Conservation (phyloP, 2,888 invertebrate species). For the Tachina fera region DNA sequence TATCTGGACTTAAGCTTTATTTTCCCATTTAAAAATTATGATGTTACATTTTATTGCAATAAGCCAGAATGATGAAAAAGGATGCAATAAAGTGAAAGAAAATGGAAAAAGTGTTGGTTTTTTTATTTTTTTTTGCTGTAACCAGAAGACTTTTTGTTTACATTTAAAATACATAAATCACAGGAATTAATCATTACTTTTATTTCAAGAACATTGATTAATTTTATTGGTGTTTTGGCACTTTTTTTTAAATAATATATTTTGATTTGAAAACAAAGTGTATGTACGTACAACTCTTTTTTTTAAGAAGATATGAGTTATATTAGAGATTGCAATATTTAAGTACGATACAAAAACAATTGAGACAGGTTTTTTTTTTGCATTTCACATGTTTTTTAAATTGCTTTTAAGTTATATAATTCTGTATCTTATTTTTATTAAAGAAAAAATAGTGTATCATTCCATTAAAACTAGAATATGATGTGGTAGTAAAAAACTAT, state of each 20-base stretch:
- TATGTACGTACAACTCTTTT: no score
- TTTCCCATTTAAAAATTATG: constrained; percentile 58
- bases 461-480: no score
- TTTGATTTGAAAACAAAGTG: no score
- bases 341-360: no score
- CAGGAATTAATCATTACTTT: constrained; percentile 54
- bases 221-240: constrained; percentile 31
- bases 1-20: constrained; percentile 29
- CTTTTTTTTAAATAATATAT: neutral
- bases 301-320: no score
- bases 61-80: neutral
- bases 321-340: no score
- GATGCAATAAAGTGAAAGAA: constrained; percentile 13
- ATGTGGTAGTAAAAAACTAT: no score
- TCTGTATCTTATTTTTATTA: no score
- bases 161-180: constrained; percentile 64
- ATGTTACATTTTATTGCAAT: constrained; percentile 52
- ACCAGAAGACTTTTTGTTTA: constrained; percentile 51
- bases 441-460: no score
- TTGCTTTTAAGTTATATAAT: no score
- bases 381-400: no score
- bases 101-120: constrained; percentile 17
- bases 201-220: constrained; percentile 37
- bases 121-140: neutral
- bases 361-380: no score